Evolutionary conservation across 2,797 vertebrate genomes (phyloP).

Genomic region (Gymnothorax javanicus): DNA sequence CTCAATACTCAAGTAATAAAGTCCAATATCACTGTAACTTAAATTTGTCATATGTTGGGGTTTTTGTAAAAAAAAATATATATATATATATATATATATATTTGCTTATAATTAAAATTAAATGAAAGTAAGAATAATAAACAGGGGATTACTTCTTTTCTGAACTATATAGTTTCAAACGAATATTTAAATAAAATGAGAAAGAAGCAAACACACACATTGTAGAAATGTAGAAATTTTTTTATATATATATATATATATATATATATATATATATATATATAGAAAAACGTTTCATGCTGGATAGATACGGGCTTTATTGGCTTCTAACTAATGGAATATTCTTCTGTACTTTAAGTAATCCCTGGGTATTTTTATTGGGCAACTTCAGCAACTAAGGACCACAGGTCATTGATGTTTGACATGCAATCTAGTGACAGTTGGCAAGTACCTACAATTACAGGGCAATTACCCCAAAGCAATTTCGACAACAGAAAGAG

Average conservation of each 20-base stretch:
- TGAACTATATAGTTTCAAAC: neutral
- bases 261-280: too few species aligned
- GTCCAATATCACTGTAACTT: neutral
- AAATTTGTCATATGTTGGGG: neutral
- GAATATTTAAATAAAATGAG: neutral
- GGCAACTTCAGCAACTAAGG: neutral
- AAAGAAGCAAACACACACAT: neutral
- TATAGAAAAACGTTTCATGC: neutral
- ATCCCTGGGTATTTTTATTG: neutral
- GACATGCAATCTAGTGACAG: neutral
- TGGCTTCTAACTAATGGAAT: neutral
- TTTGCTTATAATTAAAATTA: neutral
- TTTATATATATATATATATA: too few species aligned
- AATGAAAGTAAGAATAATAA: neutral
- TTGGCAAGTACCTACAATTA: slow-evolving; percentile 19
- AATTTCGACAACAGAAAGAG: neutral
- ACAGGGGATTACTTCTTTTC: neutral
- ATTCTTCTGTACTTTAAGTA: neutral
- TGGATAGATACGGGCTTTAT: neutral
- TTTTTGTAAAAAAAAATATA: neutral
- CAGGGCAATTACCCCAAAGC: slow-evolving; percentile 15
- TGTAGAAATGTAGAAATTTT: neutral
- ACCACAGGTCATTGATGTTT: slow-evolving; percentile 22
- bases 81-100: too few species aligned
- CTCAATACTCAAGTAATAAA: neutral